Conservation (phyloP, 2,888 invertebrate species). For the Unio delphinus region DNA sequence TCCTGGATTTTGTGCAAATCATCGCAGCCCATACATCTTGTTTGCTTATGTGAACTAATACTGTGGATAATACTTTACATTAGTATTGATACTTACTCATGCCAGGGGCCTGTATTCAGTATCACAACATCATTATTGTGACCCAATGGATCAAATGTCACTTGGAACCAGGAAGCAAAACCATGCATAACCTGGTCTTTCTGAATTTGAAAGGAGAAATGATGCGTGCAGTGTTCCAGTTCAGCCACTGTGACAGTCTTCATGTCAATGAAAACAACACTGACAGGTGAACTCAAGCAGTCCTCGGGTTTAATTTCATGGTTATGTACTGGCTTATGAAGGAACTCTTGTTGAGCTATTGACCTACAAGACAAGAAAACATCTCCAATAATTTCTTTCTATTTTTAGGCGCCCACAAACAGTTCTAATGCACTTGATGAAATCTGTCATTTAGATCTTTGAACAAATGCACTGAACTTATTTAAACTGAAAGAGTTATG, state of each 20-base stretch:
- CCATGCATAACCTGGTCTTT: constrained; percentile 41
- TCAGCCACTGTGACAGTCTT: constrained; percentile 27
- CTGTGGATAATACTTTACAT: no score
- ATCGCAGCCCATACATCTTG: no score
- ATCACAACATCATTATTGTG: constrained; percentile 18
- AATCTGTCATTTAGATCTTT: no score
- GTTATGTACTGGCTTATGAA: constrained; percentile 41
- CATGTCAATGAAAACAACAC: constrained; percentile 37
- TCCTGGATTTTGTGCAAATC: no score
- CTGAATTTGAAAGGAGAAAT: constrained; percentile 34
- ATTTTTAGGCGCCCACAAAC: no score
- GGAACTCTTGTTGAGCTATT: constrained; percentile 35
- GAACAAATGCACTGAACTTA: no score
- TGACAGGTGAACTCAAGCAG: constrained; percentile 27
- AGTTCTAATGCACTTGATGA: no score
- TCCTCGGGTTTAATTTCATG: constrained; percentile 31
- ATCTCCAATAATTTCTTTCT: no score
- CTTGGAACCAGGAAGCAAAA: constrained; percentile 54
- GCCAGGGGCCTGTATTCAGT: constrained; percentile 46
- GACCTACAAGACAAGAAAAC: constrained; percentile 25
- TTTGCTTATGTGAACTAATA: no score
- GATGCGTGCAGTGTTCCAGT: constrained; percentile 36
- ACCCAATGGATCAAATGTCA: constrained; percentile 35
- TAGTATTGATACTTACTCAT: constrained; percentile 34
- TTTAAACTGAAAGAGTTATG: no score